Conservation (phyloP, 2,888 invertebrate species). For the Drosophila stalkeri region DNA sequence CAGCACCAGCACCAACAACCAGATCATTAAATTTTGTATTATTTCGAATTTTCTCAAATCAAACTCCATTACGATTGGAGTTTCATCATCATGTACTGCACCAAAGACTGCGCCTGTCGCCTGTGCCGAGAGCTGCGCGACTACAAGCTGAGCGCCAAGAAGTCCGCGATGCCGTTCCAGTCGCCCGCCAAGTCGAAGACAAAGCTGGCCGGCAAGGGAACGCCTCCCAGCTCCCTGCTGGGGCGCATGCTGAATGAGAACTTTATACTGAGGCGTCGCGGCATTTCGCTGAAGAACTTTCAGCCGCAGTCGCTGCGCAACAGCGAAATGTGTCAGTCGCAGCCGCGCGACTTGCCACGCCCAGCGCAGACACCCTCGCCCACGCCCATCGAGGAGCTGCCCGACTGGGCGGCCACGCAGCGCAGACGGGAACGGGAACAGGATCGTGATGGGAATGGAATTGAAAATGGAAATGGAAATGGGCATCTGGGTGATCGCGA, state of each 20-base stretch:
- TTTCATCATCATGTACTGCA: constrained; percentile 87
- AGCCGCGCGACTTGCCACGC: constrained; percentile 61
- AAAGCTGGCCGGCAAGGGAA: constrained; percentile 30
- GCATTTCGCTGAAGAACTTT: constrained; percentile 81
- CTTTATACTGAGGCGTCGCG: constrained; percentile 86
- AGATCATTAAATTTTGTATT: constrained; percentile 1
- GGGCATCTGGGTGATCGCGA: constrained; percentile 52
- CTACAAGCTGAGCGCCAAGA: constrained; percentile 84
- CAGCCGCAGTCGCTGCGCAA: constrained; percentile 82
- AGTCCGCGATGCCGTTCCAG: constrained; percentile 38
- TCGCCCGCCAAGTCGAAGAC: constrained; percentile 34
- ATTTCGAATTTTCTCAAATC: constrained; percentile 21
- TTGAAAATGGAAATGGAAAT: constrained; percentile 43
- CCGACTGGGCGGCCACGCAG: constrained; percentile 65
- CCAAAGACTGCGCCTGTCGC: constrained; percentile 90
- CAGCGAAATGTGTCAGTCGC: constrained; percentile 79
- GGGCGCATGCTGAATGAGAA: constrained; percentile 84
- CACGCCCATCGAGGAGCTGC: constrained; percentile 77
- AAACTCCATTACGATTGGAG: constrained; percentile 2
- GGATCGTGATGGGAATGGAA: constrained; percentile 58
- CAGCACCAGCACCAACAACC: background rate
- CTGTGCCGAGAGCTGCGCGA: constrained; percentile 90
- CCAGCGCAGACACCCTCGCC: constrained; percentile 78
- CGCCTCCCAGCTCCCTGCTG: constrained; percentile 76
- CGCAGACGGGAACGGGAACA: constrained; percentile 30